phyloP scores from a whole-genome alignment of 2,888 invertebrate genomes.

The Epistrophe eligans region DNA sequence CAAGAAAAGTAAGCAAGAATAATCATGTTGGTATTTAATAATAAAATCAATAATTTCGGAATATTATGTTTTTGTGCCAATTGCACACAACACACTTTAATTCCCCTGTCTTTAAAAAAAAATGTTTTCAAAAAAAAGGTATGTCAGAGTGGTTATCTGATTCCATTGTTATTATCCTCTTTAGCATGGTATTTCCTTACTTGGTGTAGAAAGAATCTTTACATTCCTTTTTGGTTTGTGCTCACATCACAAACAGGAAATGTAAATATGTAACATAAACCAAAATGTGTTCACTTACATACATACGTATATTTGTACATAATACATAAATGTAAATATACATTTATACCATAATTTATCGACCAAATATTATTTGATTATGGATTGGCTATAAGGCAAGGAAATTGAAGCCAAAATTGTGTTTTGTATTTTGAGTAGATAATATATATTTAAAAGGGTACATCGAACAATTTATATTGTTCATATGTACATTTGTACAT shows the following conservation, averaged over 20 bases:
- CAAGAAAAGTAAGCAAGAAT: too few relatives aligned
- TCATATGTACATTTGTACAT: too few relatives aligned
- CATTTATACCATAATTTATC: not conserved
- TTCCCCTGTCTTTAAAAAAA: not conserved
- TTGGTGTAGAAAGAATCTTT: not conserved
- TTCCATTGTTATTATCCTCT: not conserved
- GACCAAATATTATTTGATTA: constrained; percentile 4
- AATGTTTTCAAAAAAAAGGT: not conserved
- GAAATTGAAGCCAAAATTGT: too few relatives aligned
- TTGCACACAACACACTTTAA: not conserved
- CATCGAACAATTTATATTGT: too few relatives aligned
- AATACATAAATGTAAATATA: too few relatives aligned
- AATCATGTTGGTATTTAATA: too few relatives aligned
- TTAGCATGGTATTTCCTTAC: not conserved
- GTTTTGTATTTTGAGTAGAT: too few relatives aligned
- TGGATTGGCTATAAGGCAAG: not conserved
- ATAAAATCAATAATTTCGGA: too few relatives aligned
- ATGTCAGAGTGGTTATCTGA: not conserved
- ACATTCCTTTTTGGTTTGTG: not conserved
- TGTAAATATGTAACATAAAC: not conserved
- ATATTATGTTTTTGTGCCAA: too few relatives aligned
- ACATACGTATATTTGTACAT: not conserved
- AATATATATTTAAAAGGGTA: too few relatives aligned
- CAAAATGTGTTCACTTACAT: not conserved
- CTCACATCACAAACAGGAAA: constrained; percentile 1